Evolutionary conservation across 2,113 vertebrate genomes (phyloP).

Genomic region (Uropsilus gracilis): DNA sequence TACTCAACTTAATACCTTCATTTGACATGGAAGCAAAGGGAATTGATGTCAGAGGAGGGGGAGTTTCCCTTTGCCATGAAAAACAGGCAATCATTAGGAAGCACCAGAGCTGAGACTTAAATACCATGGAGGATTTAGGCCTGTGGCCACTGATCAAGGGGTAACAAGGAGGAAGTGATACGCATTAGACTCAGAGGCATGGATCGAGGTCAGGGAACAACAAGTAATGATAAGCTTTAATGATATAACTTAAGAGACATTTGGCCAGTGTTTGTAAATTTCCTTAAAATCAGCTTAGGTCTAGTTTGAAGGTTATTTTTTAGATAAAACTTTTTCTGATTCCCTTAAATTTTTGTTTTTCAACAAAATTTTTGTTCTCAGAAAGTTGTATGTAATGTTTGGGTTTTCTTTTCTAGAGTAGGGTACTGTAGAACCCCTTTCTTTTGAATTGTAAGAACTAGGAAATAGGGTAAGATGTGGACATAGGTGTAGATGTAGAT

Average conservation of each 20-base stretch:
- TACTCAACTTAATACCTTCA: neutral
- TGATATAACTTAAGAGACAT: neutral
- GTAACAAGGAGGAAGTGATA: neutral
- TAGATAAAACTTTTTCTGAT: neutral
- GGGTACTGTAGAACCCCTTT: neutral
- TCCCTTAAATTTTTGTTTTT: neutral
- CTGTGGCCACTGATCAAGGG: neutral
- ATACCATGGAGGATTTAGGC: neutral
- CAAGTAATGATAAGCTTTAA: neutral
- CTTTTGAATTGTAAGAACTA: neutral
- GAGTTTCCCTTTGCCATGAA: neutral
- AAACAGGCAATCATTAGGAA: neutral
- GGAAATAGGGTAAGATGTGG: too few species aligned
- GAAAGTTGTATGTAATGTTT: neutral
- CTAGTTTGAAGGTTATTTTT: neutral
- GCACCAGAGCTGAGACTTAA: neutral
- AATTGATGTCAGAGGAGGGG: neutral
- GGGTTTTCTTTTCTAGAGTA: neutral
- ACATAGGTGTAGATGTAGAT: too few species aligned
- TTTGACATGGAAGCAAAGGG: neutral
- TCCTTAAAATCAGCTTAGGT: neutral
- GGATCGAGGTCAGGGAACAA: neutral
- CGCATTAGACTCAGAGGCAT: neutral
- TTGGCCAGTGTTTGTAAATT: neutral
- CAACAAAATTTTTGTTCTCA: neutral